Conservation (phyloP, 1,140 invertebrate genomes). For the Temnothorax curvispinosus region DNA sequence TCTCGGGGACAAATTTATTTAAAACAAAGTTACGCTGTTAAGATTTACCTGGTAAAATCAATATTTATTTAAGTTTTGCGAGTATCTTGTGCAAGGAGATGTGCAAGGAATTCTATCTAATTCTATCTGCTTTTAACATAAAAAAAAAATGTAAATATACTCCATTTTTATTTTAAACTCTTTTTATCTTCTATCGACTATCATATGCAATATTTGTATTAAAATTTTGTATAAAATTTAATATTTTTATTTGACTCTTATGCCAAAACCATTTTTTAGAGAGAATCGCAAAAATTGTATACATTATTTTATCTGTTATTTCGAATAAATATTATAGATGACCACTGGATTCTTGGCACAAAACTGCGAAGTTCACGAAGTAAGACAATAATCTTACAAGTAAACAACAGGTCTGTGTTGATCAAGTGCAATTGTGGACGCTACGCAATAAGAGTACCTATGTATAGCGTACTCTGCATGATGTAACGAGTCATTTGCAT, state of each 20-base stretch:
- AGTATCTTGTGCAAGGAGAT: not conserved
- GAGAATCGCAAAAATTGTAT: not conserved
- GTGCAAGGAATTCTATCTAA: not conserved
- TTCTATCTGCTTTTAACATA: not conserved
- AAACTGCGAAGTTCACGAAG: not conserved
- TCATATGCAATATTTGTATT: not conserved
- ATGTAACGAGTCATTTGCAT: constrained; percentile 42
- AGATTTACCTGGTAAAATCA: not conserved
- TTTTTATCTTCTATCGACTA: not conserved
- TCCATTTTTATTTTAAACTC: not conserved
- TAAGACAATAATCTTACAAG: constrained; percentile 26
- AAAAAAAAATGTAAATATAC: not conserved
- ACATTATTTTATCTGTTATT: constrained; percentile 3
- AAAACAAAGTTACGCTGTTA: not conserved
- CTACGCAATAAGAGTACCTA: not conserved
- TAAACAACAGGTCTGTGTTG: constrained; percentile 18
- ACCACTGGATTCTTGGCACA: not conserved
- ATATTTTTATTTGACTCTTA: not conserved
- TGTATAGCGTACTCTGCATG: not conserved
- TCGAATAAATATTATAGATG: not conserved
- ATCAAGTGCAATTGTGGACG: not conserved
- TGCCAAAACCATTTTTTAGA: not conserved
- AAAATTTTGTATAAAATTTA: not conserved
- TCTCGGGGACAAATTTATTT: not conserved
- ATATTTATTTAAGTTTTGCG: not conserved